These are phyloP conservation scores for Budorcas taxicolor DNA, from an alignment of 2,113 vertebrate genomes.

Conservation along the genomic window DNA sequence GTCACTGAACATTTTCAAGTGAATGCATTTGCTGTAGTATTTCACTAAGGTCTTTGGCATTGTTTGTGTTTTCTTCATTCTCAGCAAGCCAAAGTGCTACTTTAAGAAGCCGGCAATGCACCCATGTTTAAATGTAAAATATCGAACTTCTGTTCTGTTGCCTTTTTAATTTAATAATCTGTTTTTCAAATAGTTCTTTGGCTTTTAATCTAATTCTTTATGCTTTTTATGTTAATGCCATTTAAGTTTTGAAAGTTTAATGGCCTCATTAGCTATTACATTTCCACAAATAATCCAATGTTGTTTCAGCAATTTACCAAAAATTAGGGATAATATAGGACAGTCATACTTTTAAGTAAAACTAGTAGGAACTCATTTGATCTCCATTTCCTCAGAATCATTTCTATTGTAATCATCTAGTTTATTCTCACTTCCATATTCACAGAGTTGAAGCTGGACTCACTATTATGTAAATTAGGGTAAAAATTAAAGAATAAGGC, in stretches of 20 bases:
- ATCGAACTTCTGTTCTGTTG: constrained; percentile 25
- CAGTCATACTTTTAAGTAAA: not conserved
- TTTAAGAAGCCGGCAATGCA: not conserved
- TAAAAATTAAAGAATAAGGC: not conserved
- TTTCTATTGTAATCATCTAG: not conserved
- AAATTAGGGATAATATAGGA: not conserved
- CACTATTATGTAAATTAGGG: not conserved
- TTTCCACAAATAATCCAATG: not conserved
- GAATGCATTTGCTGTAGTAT: not conserved
- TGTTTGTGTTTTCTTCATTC: not conserved
- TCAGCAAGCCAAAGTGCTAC: not conserved
- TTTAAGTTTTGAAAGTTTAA: constrained; percentile 30
- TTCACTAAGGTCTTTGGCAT: not conserved
- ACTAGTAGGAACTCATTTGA: not conserved
- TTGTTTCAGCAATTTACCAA: not conserved
- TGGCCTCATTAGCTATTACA: constrained; percentile 2
- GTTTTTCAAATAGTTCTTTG: constrained; percentile 15
- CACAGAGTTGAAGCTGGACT: not conserved
- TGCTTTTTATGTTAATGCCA: not conserved
- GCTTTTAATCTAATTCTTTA: constrained; percentile 18
- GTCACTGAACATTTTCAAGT: not conserved
- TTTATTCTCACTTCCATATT: not conserved
- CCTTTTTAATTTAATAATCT: constrained; percentile 33
- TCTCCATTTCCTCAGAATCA: not conserved
- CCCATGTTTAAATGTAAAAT: constrained; percentile 43